Base-by-base conservation (phyloP, 2,888 invertebrate genomes). In the Acleris sparsana region DNA sequence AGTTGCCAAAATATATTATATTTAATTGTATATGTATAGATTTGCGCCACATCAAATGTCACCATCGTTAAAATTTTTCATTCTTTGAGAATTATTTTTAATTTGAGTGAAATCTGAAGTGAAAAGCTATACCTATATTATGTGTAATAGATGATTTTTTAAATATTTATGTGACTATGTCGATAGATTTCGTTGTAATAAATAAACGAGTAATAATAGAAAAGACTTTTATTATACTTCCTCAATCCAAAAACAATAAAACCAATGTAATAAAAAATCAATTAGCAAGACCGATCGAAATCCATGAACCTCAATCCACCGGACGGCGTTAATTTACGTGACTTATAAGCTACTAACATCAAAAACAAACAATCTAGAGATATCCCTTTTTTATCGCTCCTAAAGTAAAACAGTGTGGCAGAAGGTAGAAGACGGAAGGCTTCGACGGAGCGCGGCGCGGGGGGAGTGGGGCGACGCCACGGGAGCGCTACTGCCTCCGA, bases 401-500 rank as follows among this genome's bases (percentile, higher is more conserved):
- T 80, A 84, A 89, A 86, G 86, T 87, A 88, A 86, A 89, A 88
- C 85, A 74, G 79, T 81, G 79, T 82, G 83, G 82, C 62, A 57
- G 63, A 55, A 39, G 39, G 39, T 13, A 39, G 39, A 39, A 39
- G 39, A 39, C 39, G 39, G 39, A 39, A 82, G 89, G 89, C 89
- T 88, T 85, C 79, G 81, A 79, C 71, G 73, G 73, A 71, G 72
- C 71, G 69, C 63, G 73, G 75, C 64, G 79, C 79, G 68, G 72
- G 71, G 73, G 72, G 70, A 72, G 69, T 72, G 73, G 78, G 80
- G 84, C 80, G 80, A 75, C 73, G 80, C 79, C 75, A 84, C 90
- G 80, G 89, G 87, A 89, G 92, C 90, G 90, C 92, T 92, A 92
- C 92, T 89, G 92, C 91, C 90, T 90, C 86, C 80, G 84, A 75